Evolutionary conservation across 2,797 vertebrate genomes (phyloP), one percentile per base, ranked within the genome.

Genomic region (Dryobates pubescens): DNA sequence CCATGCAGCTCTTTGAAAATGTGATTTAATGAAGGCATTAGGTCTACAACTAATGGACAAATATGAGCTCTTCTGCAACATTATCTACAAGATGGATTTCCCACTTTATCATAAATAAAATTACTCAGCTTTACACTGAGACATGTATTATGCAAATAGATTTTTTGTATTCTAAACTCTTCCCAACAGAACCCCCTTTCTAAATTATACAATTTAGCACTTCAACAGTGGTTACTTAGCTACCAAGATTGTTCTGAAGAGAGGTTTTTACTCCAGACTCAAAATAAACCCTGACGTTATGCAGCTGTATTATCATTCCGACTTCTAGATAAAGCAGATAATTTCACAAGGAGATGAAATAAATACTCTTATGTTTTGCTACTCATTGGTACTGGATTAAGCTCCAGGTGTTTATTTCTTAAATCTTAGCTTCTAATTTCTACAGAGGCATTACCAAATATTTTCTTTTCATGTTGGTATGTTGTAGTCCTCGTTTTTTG

Each of bases 1-100:
- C 99, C 89, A 99, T 99, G 99, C 99, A 99, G 97, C 99, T 99
- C 97, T 99, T 99, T 96, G 99, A 99, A 98, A 99, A 99, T n/a
- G 98, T 99, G 96, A 99, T 99, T 98, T 99, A 99, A 98, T 96
- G 96, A 96, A 95, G 89, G 93, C 85, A 94, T 74, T 92, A 95
- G 84, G 22, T 92, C 94, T 92, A 93, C 96, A 96, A 92, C 47
- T 93, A 96, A 97, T 93, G 95, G 80, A 97, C 90, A 95, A 90
- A 96, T 92, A 95, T 86, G 92, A 97, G 95, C 95, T 97, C 97
- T 97, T 98, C 97, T 91, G 86, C 96, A 96, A 95, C 92, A 95
- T 95, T 97, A 97, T 95, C 80, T 92, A 97, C 97, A 81, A 97
- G 97, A 96, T 87, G 97, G 94, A 96, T 94, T 96, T 96, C 90